Evolutionary conservation across 1,140 invertebrate genomes (phyloP).

Genomic region (Ptiloglossa arizonensis): DNA sequence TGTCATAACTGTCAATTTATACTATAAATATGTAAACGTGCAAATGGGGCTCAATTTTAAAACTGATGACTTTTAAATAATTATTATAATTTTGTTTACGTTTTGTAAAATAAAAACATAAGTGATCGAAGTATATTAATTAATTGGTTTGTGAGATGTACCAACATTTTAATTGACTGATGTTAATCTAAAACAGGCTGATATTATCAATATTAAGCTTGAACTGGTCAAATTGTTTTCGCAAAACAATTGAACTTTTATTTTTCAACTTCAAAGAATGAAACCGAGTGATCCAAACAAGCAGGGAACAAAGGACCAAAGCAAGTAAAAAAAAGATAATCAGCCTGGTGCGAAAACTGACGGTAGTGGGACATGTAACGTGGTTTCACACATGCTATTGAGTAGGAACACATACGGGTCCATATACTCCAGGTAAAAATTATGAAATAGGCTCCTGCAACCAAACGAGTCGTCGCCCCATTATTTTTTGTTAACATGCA

Average conservation of each 20-base stretch:
- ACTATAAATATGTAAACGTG: background rate
- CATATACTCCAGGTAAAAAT: conserved; percentile 83
- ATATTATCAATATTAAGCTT: conserved; percentile 47
- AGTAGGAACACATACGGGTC: conserved; percentile 83
- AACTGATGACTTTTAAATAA: background rate
- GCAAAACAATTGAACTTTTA: background rate
- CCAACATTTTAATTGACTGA: conserved; percentile 1
- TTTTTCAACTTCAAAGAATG: conserved; percentile 2
- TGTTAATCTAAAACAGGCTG: conserved; percentile 46
- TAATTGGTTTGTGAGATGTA: background rate
- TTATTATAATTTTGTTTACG: background rate
- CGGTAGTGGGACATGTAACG: conserved; percentile 82
- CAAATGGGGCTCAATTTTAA: conserved; percentile 20
- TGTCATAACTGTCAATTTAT: conserved; percentile 20
- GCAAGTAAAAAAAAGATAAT: conserved; percentile 76
- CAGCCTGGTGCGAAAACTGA: conserved; percentile 81
- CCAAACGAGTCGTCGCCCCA: conserved; percentile 79
- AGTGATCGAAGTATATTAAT: conserved; percentile 4
- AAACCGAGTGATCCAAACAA: conserved; percentile 49
- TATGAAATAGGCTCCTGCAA: conserved; percentile 83
- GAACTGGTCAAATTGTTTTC: conserved; percentile 41
- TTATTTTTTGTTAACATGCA: conserved; percentile 80
- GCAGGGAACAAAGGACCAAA: conserved; percentile 56
- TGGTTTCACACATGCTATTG: conserved; percentile 82
- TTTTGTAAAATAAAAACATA: conserved; percentile 8